Evolutionary conservation across 2,888 invertebrate genomes (phyloP).

Genomic region (Stenotaenia linearis): DNA sequence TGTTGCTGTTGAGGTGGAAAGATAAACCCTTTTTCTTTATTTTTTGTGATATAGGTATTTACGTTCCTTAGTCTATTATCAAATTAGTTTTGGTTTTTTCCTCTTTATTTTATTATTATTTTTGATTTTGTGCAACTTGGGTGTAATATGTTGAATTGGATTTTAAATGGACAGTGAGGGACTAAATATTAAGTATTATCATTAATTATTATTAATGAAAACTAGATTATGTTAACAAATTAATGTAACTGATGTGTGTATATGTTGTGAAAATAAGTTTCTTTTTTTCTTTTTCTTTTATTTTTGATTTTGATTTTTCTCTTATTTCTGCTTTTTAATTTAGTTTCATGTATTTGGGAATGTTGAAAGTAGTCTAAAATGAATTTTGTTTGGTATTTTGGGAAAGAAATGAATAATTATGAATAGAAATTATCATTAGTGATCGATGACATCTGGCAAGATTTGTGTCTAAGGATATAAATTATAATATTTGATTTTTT

Average conservation of each 20-base stretch:
- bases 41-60: constrained; percentile 5
- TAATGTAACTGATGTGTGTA: constrained; percentile 19
- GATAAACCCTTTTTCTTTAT: not conserved
- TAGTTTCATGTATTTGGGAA: not conserved
- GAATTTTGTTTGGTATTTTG: not conserved
- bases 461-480: not conserved
- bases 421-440: not conserved
- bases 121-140: not conserved
- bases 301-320: not conserved
- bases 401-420: constrained; percentile 8
- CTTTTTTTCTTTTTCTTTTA: not conserved
- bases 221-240: constrained; percentile 1
- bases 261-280: constrained; percentile 17
- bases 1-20: not conserved
- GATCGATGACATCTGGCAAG: not conserved
- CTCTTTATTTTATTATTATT: not conserved
- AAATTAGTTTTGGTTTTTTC: not conserved
- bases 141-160: not conserved
- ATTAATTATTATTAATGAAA: not conserved
- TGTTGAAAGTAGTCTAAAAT: not conserved
- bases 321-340: not conserved
- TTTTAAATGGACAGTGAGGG: constrained; percentile 10
- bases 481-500: not conserved
- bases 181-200: constrained; percentile 14
- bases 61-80: not conserved